Evolutionary conservation across 2,888 invertebrate genomes (phyloP).

Genomic region (Ypsolopha scabrella): DNA sequence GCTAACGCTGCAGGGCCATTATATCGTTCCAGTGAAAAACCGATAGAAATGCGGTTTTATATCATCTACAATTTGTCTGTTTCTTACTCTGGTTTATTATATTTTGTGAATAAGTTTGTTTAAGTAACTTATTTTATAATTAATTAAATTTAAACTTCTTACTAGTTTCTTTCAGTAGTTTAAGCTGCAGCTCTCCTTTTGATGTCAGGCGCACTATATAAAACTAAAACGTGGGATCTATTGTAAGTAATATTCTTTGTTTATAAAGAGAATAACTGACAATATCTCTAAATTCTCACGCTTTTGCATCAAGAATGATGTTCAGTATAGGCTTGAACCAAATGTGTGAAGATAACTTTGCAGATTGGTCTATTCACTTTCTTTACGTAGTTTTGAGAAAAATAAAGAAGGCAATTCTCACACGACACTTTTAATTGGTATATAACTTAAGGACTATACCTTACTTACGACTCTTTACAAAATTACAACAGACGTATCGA

Average conservation of each 20-base stretch:
- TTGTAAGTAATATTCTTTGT: conserved; percentile 17
- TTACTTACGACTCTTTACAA: conserved; percentile 70
- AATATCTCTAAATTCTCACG: conserved; percentile 18
- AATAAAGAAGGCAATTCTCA: conserved; percentile 24
- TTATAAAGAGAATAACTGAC: conserved; percentile 11
- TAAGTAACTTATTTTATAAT: not conserved
- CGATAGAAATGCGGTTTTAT: no score
- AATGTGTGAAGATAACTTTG: no score
- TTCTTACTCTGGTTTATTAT: not conserved
- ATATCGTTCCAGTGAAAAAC: no score
- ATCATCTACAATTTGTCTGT: not conserved
- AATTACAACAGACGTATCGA: conserved; percentile 67
- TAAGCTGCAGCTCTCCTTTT: conserved; percentile 2
- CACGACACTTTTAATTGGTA: conserved; percentile 66
- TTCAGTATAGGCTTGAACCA: no score
- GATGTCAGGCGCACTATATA: conserved; percentile 4
- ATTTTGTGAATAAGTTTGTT: not conserved
- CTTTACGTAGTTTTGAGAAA: not conserved
- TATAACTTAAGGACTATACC: conserved; percentile 56
- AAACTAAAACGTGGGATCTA: conserved; percentile 22
- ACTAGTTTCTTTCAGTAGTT: conserved; percentile 3
- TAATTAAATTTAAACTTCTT: conserved; percentile 9
- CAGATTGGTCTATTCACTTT: no score
- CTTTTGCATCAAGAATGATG: conserved; percentile 15
- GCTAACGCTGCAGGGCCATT: not conserved